These are phyloP conservation scores for Siphlonurus alternatus DNA, from an alignment of 2,888 invertebrate species.

Conservation along the genomic window DNA sequence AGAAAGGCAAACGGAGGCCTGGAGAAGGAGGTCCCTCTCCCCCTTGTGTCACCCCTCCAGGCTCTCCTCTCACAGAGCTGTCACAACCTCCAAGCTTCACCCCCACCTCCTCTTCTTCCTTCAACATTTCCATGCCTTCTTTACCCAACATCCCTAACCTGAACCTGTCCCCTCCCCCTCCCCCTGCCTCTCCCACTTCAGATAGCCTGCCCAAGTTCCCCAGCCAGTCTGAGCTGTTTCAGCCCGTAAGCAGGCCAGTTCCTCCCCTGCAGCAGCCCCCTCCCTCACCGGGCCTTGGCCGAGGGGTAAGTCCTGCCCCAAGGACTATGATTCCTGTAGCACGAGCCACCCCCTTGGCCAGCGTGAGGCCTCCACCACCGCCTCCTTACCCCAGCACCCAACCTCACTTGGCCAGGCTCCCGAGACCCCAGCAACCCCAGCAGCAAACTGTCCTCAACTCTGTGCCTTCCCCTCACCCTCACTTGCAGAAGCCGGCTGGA, in stretches of 20 bases:
- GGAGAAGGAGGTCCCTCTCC: constrained; percentile 23
- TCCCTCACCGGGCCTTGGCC: constrained; percentile 2
- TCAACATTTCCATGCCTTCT: constrained; percentile 11
- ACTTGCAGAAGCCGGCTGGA: constrained; percentile 7
- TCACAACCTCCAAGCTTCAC: not conserved
- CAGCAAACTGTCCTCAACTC: constrained; percentile 27
- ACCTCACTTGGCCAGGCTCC: constrained; percentile 6
- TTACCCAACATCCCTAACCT: constrained; percentile 11
- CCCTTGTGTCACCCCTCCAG: constrained; percentile 22
- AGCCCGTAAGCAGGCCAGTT: not conserved
- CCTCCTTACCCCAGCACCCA: constrained; percentile 14
- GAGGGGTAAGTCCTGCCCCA: not conserved
- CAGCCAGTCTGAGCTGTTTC: not conserved
- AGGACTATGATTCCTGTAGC: constrained; percentile 2
- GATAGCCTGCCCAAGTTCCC: not conserved
- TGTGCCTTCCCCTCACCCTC: constrained; percentile 19
- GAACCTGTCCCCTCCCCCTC: constrained; percentile 9
- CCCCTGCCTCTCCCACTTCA: constrained; percentile 5
- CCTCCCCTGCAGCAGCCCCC: constrained; percentile 7
- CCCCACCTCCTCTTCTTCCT: constrained; percentile 13
- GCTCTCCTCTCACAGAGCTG: constrained; percentile 12
- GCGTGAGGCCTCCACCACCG: constrained; percentile 11
- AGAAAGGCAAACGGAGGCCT: constrained; percentile 24
- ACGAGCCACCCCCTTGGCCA: not conserved
- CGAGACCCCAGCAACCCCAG: constrained; percentile 5